Evolutionary conservation across 2,888 invertebrate species (phyloP), one percentile per base, ranked within the genome.

Genomic region (Drosophila mercatorum): DNA sequence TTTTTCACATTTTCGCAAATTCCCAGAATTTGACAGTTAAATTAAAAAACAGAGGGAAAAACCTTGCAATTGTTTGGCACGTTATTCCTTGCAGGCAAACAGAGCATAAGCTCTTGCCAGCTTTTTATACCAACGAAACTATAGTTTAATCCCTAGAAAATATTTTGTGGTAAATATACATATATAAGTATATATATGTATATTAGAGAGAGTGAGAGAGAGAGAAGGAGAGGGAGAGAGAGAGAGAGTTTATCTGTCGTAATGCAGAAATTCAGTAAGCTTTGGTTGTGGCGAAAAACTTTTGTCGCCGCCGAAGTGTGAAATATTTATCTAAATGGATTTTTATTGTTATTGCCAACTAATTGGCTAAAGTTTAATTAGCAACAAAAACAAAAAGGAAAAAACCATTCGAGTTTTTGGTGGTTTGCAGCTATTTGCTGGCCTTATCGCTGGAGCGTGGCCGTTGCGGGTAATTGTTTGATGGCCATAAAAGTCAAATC

Each of bases 351-450:
- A 77, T 77, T 72, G 60, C 72, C 79, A 77, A 79, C 58, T 74
- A 72, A 83, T 81, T 87, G 73, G 43, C 52, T 62, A 40, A 62
- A 82, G 72, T 79, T 88, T 75, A 88, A 86, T 86, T 79, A 71
- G 14, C 38, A 40, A 34, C 14, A 88, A 77, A 78, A 77, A 22
- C 22, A 22, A 69, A 85, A 68, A 82, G 31, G 7, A 34, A 77
- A 77, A 77, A 73, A 67, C 66, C 73, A 74, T 75, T 81, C 73
- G 88, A 72, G 63, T 71, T 75, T 78, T 53, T 11, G 63, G 31
- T 38, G 41, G 26, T 41, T 52, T 44, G 22, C 55, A 62, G 56
- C 60, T 63, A 44, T 49, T 47, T 72, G 3, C 11, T 28, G 64
- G 31, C 7, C 52, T 56, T 62, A 83, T 80, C 69, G 66, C 46